Evolutionary conservation across 2,797 vertebrate genomes (phyloP).

Genomic region (Liasis olivaceus): DNA sequence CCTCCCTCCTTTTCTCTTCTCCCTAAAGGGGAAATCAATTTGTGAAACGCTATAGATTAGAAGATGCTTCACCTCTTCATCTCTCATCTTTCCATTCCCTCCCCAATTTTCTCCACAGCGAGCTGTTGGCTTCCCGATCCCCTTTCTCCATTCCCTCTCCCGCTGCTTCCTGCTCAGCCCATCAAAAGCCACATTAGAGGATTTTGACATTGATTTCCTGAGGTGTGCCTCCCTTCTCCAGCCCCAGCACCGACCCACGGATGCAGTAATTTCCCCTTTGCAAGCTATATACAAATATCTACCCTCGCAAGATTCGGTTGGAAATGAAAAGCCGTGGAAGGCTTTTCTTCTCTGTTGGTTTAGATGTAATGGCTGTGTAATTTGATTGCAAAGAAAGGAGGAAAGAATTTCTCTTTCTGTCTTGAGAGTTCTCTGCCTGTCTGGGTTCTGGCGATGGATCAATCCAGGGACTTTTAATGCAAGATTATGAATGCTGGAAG

Average conservation of each 20-base stretch:
- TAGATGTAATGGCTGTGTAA: background rate
- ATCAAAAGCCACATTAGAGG: background rate
- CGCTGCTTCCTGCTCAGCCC: background rate
- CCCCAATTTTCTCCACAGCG: background rate
- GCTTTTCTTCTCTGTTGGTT: background rate
- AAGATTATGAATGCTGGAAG: slow-evolving; percentile 3
- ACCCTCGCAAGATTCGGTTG: background rate
- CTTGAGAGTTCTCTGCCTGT: background rate
- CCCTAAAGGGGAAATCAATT: slow-evolving; percentile 25
- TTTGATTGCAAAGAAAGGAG: background rate
- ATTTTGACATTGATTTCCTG: slow-evolving; percentile 31
- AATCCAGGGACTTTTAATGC: background rate
- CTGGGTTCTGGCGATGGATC: background rate
- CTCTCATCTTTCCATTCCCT: background rate
- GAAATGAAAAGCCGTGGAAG: background rate
- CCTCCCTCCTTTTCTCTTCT: slow-evolving; percentile 20
- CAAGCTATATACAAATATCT: background rate
- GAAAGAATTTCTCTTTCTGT: background rate
- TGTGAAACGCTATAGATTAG: slow-evolving; percentile 20
- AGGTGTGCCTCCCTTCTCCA: background rate
- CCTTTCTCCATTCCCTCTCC: background rate
- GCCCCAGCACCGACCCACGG: too few species aligned
- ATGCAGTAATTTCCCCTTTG: background rate
- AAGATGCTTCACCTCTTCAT: slow-evolving; percentile 4
- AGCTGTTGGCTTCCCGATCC: too few species aligned